These are phyloP conservation scores for Ctenopoma kingsleyae DNA, from an alignment of 2,797 vertebrate genomes.

Conservation along the genomic window DNA sequence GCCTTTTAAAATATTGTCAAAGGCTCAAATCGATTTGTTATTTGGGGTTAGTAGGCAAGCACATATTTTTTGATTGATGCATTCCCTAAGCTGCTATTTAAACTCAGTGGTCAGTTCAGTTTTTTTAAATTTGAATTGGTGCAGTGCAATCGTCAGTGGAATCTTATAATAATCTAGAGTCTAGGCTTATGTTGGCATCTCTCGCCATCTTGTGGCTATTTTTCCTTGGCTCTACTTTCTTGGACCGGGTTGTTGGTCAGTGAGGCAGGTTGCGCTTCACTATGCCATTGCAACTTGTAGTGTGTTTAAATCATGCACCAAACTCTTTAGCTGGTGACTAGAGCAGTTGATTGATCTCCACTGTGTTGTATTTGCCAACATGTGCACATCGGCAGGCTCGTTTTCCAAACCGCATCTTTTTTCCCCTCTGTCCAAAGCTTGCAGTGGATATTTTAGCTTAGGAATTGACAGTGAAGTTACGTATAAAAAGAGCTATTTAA, in stretches of 20 bases:
- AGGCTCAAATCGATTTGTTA: slow-evolving; percentile 59
- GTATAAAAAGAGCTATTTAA: slow-evolving; percentile 77
- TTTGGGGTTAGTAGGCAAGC: slow-evolving; percentile 49
- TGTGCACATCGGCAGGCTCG: slow-evolving; percentile 72
- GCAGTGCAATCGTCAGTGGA: slow-evolving; percentile 58
- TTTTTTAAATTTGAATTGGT: slow-evolving; percentile 52
- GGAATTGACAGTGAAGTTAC: slow-evolving; percentile 68
- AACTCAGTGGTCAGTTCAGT: slow-evolving; percentile 59
- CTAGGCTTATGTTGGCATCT: slow-evolving; percentile 70
- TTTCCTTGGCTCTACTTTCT: slow-evolving; percentile 46
- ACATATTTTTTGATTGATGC: slow-evolving; percentile 71
- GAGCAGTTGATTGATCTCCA: slow-evolving; percentile 66
- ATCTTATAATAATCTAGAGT: slow-evolving; percentile 57
- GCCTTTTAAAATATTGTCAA: slow-evolving; percentile 49
- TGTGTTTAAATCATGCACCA: slow-evolving; percentile 53
- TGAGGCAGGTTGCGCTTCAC: slow-evolving; percentile 36
- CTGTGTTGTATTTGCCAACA: slow-evolving; percentile 67
- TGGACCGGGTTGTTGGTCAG: slow-evolving; percentile 51
- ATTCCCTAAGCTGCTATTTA: slow-evolving; percentile 62
- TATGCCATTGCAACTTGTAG: slow-evolving; percentile 34
- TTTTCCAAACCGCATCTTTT: slow-evolving; percentile 72
- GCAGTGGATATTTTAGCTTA: slow-evolving; percentile 74
- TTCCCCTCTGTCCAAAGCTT: slow-evolving; percentile 38
- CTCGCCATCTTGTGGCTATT: slow-evolving; percentile 59
- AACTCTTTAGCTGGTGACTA: slow-evolving; percentile 44